Base-by-base conservation (phyloP, 1,140 invertebrate species). In the Drosophila elegans region DNA sequence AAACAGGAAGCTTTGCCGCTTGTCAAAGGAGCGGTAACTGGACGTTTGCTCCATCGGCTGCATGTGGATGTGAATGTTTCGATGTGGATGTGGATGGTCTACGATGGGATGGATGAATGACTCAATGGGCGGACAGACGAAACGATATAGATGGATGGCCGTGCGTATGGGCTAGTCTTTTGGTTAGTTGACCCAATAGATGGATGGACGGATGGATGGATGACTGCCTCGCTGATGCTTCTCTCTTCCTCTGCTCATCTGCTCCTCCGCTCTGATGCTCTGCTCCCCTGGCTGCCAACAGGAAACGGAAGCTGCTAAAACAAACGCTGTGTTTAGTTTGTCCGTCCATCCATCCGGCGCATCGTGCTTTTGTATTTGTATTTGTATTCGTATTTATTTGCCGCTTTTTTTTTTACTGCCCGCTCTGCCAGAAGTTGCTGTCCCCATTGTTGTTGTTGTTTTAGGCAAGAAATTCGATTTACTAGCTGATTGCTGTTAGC, bases 291-390 rank as follows among this genome's bases (percentile, higher is more conserved):
- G 44, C 68, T 69, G 67, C 51, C 42, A 71, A 80, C 84, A 89
- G 84, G 84, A 89, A 89, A 80, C 84, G 84, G 84, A 89, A 90
- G 84, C 84, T 84, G 80, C 84, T 89, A 89, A 89, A 89, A 89
- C 84, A 89, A 89, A 89, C 84, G 83, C 57, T 67, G 73, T 88
- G 84, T 88, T 88, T 88, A 88, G 84, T 80, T 88, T 84, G 79
- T 76, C 49, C 53, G 45, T 42, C 49, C 53, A 42, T 42, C 36
- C 76, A 62, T 59, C 63, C 73, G 66, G 44, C 63, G 72, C 36
- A 67, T 51, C 66, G 53, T 44, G 36, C 72, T 67, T 61, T 74
- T 27, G 16, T 64, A 64, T 66, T 66, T n/a, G n/a, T n/a, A n/a
- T n/a, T 68, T 68, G 64, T 68, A 64, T 86, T 86, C 88, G 83